Evolutionary conservation across 2,888 invertebrate species (phyloP), one percentile per base, ranked within the genome.

Genomic region (Standfussiana lucernea): DNA sequence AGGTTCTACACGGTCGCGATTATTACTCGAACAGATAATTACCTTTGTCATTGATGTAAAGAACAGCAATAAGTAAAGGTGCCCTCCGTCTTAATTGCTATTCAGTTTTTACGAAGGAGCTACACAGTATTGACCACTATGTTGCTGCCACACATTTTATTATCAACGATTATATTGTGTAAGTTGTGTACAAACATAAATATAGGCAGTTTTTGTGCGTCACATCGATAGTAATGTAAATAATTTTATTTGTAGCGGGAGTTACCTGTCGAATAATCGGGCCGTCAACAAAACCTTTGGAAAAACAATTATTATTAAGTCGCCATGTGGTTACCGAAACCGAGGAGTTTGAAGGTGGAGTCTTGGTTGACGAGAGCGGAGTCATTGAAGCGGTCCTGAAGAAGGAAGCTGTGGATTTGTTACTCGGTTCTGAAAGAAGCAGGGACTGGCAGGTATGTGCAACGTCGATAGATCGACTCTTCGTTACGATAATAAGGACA

Each of bases 351-450:
- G 96, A 97, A 77, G 98, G 97, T 24, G 97, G 97, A 37, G 97
- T 98, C 74, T 90, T 98, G 75, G 97, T 98, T 21, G 93, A 96
- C 70, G 94, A 96, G 65, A 92, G 97, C 85, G 98, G 97, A 42
- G 96, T 96, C 86, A 97, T 98, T 80, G 92, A 95, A 77, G 94
- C 95, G 77, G 95, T 98, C 32, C 91, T 97, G 2, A 94, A 93
- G 40, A 93, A 95, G 40, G 90, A 94, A 0, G 93, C 95, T 24
- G 94, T 97, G 65, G 94, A 96, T 68, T 62, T 73, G 35, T 67
- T 88, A 45, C 62, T 86, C 10, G 65, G 37, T 10, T 78, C 83
- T 50, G 67, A 80, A 64, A 93, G 91, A 77, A 93, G 91, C 83
- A 68, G 91, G 45, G 78, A 82, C 69, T 76, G 80, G 71, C 74